phyloP scores from a whole-genome alignment of 1,140 invertebrate species.

The Ceratina japonica region DNA sequence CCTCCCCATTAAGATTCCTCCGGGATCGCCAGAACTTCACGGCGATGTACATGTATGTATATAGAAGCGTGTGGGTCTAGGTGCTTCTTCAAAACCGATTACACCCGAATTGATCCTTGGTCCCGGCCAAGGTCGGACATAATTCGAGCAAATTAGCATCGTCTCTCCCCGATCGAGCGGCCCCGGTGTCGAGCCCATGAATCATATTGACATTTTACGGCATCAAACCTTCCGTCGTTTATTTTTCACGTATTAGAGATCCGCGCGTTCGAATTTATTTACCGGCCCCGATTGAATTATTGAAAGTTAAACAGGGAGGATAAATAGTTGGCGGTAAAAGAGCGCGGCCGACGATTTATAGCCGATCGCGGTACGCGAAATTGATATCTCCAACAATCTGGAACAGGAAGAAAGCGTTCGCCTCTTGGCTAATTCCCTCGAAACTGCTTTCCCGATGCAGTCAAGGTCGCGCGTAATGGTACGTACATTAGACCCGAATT shows the following conservation, averaged over 20 bases:
- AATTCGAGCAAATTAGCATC: conserved; percentile 62
- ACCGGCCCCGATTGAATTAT: not conserved
- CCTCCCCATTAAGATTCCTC: conserved; percentile 68
- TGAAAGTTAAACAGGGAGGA: not conserved
- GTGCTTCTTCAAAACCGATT: conserved; percentile 61
- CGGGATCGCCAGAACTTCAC: conserved; percentile 66
- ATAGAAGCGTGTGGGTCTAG: conserved; percentile 48
- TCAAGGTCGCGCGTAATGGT: conserved; percentile 60
- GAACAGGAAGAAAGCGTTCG: conserved; percentile 21
- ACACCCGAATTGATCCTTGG: conserved; percentile 57
- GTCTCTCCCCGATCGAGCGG: conserved; percentile 17
- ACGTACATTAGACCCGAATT: conserved; percentile 40
- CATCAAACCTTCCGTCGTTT: not conserved
- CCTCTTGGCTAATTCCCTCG: conserved; percentile 35
- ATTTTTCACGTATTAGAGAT: not conserved
- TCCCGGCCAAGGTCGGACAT: conserved; percentile 55
- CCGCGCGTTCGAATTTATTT: not conserved
- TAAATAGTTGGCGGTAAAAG: not conserved
- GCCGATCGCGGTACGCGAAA: not conserved
- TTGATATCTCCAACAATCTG: no score
- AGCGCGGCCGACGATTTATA: conserved; percentile 4
- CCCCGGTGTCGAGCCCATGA: not conserved
- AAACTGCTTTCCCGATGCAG: conserved; percentile 47
- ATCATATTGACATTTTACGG: conserved; percentile 25
- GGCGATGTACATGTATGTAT: conserved; percentile 36